Evolutionary conservation across 2,797 vertebrate genomes (phyloP), one percentile per base, ranked within the genome.

Genomic region (Pseudochromis fuscus): DNA sequence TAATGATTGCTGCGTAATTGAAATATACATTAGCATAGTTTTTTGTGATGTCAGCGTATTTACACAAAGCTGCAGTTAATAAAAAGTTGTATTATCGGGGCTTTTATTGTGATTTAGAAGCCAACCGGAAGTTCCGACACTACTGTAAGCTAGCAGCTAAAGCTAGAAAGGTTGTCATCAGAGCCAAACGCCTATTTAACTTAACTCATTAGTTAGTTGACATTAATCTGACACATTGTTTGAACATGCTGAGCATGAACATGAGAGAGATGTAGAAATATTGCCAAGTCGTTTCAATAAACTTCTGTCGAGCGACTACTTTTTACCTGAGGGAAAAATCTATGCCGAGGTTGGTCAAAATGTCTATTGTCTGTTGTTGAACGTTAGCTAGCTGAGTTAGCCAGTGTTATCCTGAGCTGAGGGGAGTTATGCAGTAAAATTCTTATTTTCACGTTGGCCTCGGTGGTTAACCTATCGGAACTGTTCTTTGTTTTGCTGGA

Each of bases 311-410:
- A 72, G 77, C 53, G 81, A 35, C 83, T 67, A 69, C 83, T 85
- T 30, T 79, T 68, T 42, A 83, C 81, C 81, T 79, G 76, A 75
- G 70, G 86, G 68, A 62, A 45, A 76, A 75, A 75, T 79, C 86
- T 59, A 75, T 87, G 81, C 85, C 46, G 85, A 92, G 91, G 91
- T 91, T 88, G 81, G 91, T 92, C 85, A 67, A 81, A 69, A 75
- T 56, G 64, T 77, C 88, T 78, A 87, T 92, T 92, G 90, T 93
- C 86, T 89, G 75, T 72, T 55, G 64, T 75, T 37, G 68, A 67
- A 63, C 12, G 71, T 58, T 81, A 88, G 88, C 91, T 89, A 86
- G 87, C 73, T 25, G 12, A 48, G 64, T 75, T 81, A 81, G 82
- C 84, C 19, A 27, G 30, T 37, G 50, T 59, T 38, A 13, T 1